phyloP scores from a whole-genome alignment of 2,797 vertebrate genomes.

The Botia kubotai region DNA sequence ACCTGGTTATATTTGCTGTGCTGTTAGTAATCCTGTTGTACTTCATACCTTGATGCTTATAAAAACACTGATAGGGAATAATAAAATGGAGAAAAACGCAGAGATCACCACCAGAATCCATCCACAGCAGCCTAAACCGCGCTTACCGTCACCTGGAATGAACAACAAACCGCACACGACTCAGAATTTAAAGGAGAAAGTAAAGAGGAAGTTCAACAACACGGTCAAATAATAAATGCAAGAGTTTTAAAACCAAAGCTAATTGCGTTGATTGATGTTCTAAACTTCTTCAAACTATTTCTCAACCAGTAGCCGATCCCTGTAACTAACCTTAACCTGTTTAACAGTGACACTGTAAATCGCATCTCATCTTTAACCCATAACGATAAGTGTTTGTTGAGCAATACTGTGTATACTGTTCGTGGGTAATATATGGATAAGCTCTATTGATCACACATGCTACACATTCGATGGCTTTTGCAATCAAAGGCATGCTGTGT shows the following conservation, averaged over 20 bases:
- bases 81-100: conserved; percentile 73
- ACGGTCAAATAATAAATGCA: background rate
- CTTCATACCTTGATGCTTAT: conserved; percentile 84
- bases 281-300: background rate
- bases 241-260: no score
- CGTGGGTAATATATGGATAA: no score
- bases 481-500: no score
- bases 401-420: background rate
- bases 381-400: background rate
- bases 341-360: background rate
- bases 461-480: no score
- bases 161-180: conserved; percentile 42
- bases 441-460: no score
- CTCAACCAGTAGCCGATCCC: background rate
- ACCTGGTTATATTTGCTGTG: background rate
- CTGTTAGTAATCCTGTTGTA: background rate
- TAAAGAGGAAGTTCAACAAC: background rate
- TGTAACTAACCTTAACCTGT: background rate
- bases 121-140: conserved; percentile 78
- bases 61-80: conserved; percentile 87
- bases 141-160: conserved; percentile 62
- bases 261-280: background rate
- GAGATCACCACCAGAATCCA: conserved; percentile 83
- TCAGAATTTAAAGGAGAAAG: background rate
- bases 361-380: conserved; percentile 10